Conservation (phyloP, 2,113 vertebrate species). For the mouse (Mus musculus) region GRCm39 chr5:125663501-125664000, state of each 20-base stretch:
- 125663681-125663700: accelerated
- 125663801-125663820: not conserved
- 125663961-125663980: not conserved
- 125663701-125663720: not conserved
- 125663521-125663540: not conserved
- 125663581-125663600: not conserved
- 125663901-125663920: not conserved
- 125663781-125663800: not conserved
- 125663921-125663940: conserved; percentile 77
- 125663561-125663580: not conserved
- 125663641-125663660: not conserved
- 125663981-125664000: too few relatives aligned
- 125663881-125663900: not conserved
- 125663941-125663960: not conserved
- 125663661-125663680: not conserved
- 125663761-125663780: not conserved
- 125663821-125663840: not conserved
- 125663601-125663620: not conserved
- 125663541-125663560: not conserved
- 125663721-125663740: not conserved
- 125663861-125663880: not conserved
- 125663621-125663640: not conserved
- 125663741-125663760: not conserved
- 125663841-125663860: conserved; percentile 16
- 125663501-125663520: not conserved